These are phyloP conservation scores for Nemotelus pantherinus DNA, from an alignment of 2,888 invertebrate species.

Conservation along the genomic window DNA sequence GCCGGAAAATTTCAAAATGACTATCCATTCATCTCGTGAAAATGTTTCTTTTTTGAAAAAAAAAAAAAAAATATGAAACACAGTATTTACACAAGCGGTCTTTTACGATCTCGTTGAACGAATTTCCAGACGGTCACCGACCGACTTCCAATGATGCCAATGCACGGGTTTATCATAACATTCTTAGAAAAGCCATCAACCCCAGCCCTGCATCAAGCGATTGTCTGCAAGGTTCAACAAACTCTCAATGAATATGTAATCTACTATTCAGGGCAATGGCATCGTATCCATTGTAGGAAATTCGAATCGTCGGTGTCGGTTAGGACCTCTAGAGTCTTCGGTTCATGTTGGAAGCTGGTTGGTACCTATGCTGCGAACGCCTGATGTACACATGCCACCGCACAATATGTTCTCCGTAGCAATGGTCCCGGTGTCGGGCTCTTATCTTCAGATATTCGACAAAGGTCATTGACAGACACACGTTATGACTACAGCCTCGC, in stretches of 20 bases:
- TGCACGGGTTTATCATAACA: background rate
- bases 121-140: conserved; percentile 5
- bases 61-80: too few species aligned
- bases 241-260: conserved; percentile 3
- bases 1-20: background rate
- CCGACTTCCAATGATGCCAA: conserved; percentile 15
- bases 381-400: background rate
- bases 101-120: too few species aligned
- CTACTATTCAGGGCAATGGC: conserved; percentile 10
- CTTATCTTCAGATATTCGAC: background rate
- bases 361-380: background rate
- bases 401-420: background rate
- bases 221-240: conserved; percentile 25
- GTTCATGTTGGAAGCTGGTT: background rate
- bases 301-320: conserved; percentile 7
- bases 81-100: too few species aligned
- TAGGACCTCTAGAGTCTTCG: conserved; percentile 15
- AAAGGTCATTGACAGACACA: conserved; percentile 28
- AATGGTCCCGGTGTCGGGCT: background rate
- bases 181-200: conserved; percentile 22
- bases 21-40: conserved; percentile 7
- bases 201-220: conserved; percentile 22
- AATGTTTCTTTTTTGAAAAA: background rate
- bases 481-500: background rate
- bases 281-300: conserved; percentile 14